Conservation (phyloP, 2,888 invertebrate genomes). For the Dendrolimus houi region DNA sequence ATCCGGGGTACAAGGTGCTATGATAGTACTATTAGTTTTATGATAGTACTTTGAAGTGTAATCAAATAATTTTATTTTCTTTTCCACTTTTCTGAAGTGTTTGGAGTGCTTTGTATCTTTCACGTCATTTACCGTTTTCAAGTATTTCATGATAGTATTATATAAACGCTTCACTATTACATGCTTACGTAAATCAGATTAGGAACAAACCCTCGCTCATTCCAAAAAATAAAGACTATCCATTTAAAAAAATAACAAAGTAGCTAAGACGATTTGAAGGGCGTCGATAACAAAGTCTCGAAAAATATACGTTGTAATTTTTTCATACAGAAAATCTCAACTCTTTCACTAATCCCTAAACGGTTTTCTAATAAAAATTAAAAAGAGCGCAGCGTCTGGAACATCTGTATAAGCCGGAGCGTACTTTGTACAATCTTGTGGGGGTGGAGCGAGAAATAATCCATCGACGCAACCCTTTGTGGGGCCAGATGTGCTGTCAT, state of each 20-base stretch:
- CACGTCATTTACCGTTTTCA: too few relatives aligned
- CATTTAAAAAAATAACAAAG: background rate
- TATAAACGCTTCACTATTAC: too few relatives aligned
- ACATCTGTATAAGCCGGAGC: conserved; percentile 63
- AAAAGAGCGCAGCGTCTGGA: conserved; percentile 32
- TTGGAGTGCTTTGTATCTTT: too few relatives aligned
- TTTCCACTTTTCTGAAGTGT: too few relatives aligned
- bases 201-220: too few relatives aligned
- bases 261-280: background rate
- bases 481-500: conserved; percentile 74
- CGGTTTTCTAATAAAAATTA: conserved; percentile 27
- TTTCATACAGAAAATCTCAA: conserved; percentile 8
- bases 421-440: conserved; percentile 56
- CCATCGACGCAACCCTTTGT: conserved; percentile 73
- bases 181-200: too few relatives aligned
- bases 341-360: conserved; percentile 26
- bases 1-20: too few relatives aligned
- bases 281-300: background rate
- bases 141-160: too few relatives aligned
- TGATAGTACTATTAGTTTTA: too few relatives aligned
- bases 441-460: conserved; percentile 74
- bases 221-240: too few relatives aligned
- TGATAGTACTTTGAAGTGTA: too few relatives aligned
- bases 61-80: too few relatives aligned
- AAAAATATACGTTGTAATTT: conserved; percentile 4